Evolutionary conservation across 23 tunicate genomes (phyloP).

Genomic region (Ciona savignyi): DNA sequence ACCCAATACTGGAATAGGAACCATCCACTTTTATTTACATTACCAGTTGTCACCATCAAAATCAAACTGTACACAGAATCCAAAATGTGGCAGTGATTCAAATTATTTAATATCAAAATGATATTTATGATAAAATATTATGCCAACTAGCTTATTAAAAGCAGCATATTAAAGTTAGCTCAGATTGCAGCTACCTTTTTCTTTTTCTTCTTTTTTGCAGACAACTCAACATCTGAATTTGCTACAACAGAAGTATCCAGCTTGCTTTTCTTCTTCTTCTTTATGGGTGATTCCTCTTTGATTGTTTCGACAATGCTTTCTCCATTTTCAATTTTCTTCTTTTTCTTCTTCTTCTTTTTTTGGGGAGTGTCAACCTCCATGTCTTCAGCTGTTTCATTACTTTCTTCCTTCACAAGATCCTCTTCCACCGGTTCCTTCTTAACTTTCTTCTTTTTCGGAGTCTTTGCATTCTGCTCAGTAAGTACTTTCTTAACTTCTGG

Average conservation of each 20-base stretch:
- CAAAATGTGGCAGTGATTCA: neutral
- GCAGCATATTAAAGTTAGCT: too few relatives aligned
- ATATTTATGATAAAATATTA: neutral
- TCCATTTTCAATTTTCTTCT: conserved; percentile 14
- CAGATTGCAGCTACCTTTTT: conserved; percentile 5
- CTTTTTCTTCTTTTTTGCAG: conserved; percentile 15
- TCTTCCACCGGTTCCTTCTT: neutral
- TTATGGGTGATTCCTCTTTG: neutral
- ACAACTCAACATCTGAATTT: conserved; percentile 9
- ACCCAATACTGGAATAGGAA: too few relatives aligned
- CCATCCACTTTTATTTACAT: neutral
- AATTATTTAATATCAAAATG: neutral
- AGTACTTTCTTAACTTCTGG: conserved; percentile 27
- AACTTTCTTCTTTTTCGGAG: conserved; percentile 7
- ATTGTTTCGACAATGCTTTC: neutral
- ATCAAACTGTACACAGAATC: neutral
- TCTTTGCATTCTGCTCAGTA: neutral
- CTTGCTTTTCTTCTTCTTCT: conserved; percentile 24
- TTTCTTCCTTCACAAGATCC: neutral
- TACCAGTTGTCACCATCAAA: neutral
- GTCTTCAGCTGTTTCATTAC: neutral
- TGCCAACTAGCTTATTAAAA: too few relatives aligned
- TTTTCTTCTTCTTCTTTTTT: conserved; percentile 80
- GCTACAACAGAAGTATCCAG: neutral
- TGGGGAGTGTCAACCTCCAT: conserved; percentile 20